Evolutionary conservation across 2,797 vertebrate genomes (phyloP).

Genomic region (Neosalanx taihuensis): DNA sequence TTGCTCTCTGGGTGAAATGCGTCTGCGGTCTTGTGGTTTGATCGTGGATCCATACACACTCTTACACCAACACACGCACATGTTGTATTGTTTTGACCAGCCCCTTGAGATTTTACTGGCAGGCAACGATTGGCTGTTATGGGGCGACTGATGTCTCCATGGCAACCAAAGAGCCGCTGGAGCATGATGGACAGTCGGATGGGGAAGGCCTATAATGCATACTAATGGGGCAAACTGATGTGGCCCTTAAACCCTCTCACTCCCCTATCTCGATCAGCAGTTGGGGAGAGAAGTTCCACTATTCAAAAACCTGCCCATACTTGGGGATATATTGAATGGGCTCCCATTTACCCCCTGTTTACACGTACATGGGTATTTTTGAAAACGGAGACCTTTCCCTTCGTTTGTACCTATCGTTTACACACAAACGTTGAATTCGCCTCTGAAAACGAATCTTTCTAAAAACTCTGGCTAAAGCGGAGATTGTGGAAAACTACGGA

Average conservation of each 20-base stretch:
- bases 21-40: background rate
- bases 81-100: slow-evolving; percentile 1
- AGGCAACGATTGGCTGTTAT: slow-evolving; percentile 56
- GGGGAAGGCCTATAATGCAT: slow-evolving; percentile 17
- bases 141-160: slow-evolving; percentile 66
- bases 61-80: background rate
- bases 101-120: slow-evolving; percentile 31
- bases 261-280: background rate
- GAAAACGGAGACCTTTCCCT: too few relatives aligned
- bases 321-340: slow-evolving; percentile 50
- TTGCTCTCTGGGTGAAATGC: background rate
- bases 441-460: too few relatives aligned
- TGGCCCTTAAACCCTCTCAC: background rate
- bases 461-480: too few relatives aligned
- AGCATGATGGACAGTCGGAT: slow-evolving; percentile 39
- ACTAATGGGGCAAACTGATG: background rate
- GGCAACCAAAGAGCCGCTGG: slow-evolving; percentile 57
- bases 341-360: slow-evolving; percentile 35
- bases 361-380: too few relatives aligned
- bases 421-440: too few relatives aligned
- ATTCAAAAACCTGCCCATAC: slow-evolving; percentile 22
- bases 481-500: too few relatives aligned
- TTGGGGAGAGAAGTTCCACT: background rate
- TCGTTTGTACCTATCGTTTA: too few relatives aligned
- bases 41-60: background rate